Evolutionary conservation across 2,113 vertebrate genomes (phyloP), one percentile per base, ranked within the genome.

Genomic region (Pterocles burchelli): DNA sequence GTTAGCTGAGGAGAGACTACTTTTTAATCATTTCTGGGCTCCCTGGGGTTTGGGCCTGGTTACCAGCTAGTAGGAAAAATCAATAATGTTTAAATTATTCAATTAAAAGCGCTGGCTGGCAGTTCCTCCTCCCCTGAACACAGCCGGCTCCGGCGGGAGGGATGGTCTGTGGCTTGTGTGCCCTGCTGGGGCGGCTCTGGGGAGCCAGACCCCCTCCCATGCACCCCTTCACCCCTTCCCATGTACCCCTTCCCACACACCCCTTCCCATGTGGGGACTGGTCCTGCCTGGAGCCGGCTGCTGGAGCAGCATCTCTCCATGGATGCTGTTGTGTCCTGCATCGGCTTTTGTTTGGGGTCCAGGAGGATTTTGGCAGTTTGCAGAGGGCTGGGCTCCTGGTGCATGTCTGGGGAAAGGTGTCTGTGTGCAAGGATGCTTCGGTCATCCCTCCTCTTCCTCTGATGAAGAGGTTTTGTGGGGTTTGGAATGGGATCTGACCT

Each of bases 31-130:
- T 91, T 83, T 76, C 83, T 95, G 59, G 76, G 75, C 84, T 90
- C 78, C 54, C 86, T 71, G 93, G 93, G 68, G 29, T 90, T 77
- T 43, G 72, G 74, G 91, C 58, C 90, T 88, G 6, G 24, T 89
- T 96, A 95, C 90, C 80, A 90, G 68, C 58, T 88, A 90, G 81
- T 38, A 63, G 81, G 74, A 95, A 74, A 96, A 96, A 96, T 73
- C 90, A 81, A 95, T 96, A 90, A 79, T 43, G 58, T 88, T 93
- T 96, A 90, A 94, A 93, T 94, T 87, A 96, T 61, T 96, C 84
- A 86, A 85, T 95, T 97, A 82, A 75, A 88, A 86, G 71, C 4
- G 0, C 55, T 49, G 80, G 79, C 92, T 89, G 91, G 73, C 58
- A 52, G 80, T 12, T 79, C 87, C 54, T 95, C 54, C 54, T 43